Evolutionary conservation across 2,888 invertebrate species (phyloP).

Genomic region (Cinara cedri): DNA sequence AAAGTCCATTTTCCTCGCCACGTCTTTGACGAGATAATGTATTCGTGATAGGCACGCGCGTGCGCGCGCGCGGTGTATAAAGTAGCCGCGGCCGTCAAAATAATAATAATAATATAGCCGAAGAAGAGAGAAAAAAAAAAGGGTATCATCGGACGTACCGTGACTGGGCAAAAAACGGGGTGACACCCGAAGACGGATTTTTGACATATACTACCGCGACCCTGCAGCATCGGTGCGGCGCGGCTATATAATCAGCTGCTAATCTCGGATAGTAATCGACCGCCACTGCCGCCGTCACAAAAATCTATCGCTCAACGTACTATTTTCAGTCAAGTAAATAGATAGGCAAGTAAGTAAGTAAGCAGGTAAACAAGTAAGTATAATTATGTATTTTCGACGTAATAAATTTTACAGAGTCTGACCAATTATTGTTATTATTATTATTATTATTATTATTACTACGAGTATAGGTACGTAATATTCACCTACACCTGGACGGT

Average conservation of each 20-base stretch:
- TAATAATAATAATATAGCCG: neutral
- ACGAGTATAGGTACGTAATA: no score
- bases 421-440: conserved; percentile 13
- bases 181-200: conserved; percentile 50
- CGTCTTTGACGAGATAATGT: conserved; percentile 56
- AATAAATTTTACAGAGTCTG: neutral
- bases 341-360: no score
- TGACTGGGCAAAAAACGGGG: conserved; percentile 26
- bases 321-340: neutral
- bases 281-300: neutral
- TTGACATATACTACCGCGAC: conserved; percentile 26
- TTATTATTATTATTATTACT: no score
- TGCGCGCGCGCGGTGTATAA: neutral
- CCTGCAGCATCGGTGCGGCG: neutral
- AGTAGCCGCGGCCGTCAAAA: conserved; percentile 43
- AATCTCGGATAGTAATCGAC: conserved; percentile 41
- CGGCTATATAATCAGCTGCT: neutral
- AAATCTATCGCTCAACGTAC: no score
- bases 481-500: conserved; percentile 12
- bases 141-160: neutral
- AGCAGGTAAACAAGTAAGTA: neutral
- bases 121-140: neutral
- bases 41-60: conserved; percentile 50
- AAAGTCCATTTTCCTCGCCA: conserved; percentile 50
- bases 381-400: neutral